phyloP scores from a whole-genome alignment of 2,888 invertebrate genomes.

The Sisyra terminalis region DNA sequence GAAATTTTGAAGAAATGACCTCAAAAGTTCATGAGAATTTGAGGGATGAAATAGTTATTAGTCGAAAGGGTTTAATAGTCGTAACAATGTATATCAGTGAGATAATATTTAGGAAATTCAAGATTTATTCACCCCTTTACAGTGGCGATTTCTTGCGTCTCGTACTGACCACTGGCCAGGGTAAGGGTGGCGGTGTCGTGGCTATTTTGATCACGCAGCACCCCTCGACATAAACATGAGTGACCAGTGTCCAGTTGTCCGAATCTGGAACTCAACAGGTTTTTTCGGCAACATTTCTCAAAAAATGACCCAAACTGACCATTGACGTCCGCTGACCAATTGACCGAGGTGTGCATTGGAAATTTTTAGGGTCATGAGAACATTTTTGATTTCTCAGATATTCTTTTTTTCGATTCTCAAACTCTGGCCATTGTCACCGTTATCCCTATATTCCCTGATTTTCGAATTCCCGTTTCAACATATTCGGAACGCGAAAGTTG shows the following conservation, averaged over 20 bases:
- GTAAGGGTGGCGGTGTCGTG: too few species aligned
- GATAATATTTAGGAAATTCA: too few species aligned
- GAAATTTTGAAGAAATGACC: conserved; percentile 1
- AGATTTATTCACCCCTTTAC: too few species aligned
- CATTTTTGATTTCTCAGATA: conserved; percentile 1
- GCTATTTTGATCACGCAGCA: too few species aligned
- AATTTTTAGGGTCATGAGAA: conserved; percentile 5
- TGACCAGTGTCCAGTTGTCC: conserved; percentile 1
- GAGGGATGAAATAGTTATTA: too few species aligned
- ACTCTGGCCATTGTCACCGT: too few species aligned
- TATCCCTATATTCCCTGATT: too few species aligned
- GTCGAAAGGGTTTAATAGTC: too few species aligned
- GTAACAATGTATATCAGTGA: too few species aligned
- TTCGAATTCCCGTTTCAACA: too few species aligned
- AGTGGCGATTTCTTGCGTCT: neutral
- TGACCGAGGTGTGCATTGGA: neutral
- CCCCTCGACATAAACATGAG: neutral
- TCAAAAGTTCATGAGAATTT: conserved; percentile 3
- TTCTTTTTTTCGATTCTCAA: neutral
- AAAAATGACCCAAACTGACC: neutral
- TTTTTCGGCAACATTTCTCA: neutral
- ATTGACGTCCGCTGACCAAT: too few species aligned
- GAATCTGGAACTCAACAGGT: conserved; percentile 1
- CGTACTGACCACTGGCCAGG: conserved; percentile 2
- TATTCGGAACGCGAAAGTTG: too few species aligned